Base-by-base conservation (phyloP, 2,888 invertebrate species). In the Andrena dorsata region DNA sequence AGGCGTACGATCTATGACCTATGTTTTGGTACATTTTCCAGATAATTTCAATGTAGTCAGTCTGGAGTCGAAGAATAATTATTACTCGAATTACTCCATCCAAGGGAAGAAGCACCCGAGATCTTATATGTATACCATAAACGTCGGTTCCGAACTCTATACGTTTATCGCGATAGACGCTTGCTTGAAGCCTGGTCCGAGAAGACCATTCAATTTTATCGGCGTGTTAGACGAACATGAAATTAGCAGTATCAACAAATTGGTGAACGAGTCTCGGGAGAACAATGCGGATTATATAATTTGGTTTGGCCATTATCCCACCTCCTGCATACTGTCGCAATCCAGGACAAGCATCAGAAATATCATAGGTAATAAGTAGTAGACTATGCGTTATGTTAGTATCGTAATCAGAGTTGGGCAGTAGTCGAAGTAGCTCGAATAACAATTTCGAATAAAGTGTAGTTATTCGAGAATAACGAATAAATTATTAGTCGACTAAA, bases 291-390 rank as follows among this genome's bases (percentile, higher is more conserved):
- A 96, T 91, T 95, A 96, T 87, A 96, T 96, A 1, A 94, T 97
- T 83, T 97, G 97, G 95, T 98, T 98, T 94, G 98, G 98, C 2
- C 98, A 98, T 93, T 98, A 98, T 94, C 98, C 98, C 2, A 97
- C 98, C 26, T 98, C 98, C 4, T 97, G 97, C 88, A 97, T 98
- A 88, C 94, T 97, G 56, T 94, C 96, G 0, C 94, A 96, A 13
- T 92, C 93, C 49, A 94, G 95, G 72, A 94, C 94, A 73, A 93
- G 94, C 1, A 94, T 95, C 35, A 94, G 94, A 85, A 91, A 95
- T n/a, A 74, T 93, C 30, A 86, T 94, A 85, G 93, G 93, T 93
- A 89, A 86, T 60, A 47, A 73, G 32, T 8, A 70, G 69, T 58
- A 47, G 53, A 78, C 58, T 28, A 23, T 41, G 7, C 6, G 49